phyloP scores from a whole-genome alignment of 2,888 invertebrate genomes.

The Phrixothrix hirtus region DNA sequence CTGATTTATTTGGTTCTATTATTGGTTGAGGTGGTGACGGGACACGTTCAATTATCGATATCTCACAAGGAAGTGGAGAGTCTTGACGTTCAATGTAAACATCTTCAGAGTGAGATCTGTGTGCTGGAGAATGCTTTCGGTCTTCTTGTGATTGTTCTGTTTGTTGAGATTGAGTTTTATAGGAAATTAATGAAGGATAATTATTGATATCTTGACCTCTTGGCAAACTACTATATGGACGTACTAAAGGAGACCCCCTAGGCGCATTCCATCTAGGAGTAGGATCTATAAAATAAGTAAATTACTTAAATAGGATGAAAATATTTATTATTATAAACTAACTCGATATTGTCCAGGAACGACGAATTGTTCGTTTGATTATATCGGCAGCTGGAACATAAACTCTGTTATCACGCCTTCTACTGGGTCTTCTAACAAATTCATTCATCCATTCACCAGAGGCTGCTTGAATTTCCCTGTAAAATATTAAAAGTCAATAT shows the following conservation, averaged over 20 bases:
- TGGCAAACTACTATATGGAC: conserved; percentile 65
- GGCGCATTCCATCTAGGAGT: conserved; percentile 60
- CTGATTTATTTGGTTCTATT: conserved; percentile 14
- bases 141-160: conserved; percentile 27
- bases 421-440: conserved; percentile 60
- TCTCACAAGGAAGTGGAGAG: conserved; percentile 13
- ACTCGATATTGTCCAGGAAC: conserved; percentile 77
- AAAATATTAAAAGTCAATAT: conserved; percentile 42
- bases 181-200: conserved; percentile 50
- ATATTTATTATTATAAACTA: conserved; percentile 49
- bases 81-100: conserved; percentile 43
- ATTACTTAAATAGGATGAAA: too few species aligned
- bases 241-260: conserved; percentile 61
- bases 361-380: conserved; percentile 67
- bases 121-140: conserved; percentile 36
- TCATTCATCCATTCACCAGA: conserved; percentile 73
- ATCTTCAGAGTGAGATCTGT: conserved; percentile 51
- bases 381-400: conserved; percentile 65
- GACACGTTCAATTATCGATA: conserved; percentile 1
- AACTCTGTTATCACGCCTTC: conserved; percentile 58
- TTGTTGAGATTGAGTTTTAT: conserved; percentile 35
- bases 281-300: conserved; percentile 56
- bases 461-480: conserved; percentile 69
- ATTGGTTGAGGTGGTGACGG: conserved; percentile 4
- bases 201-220: conserved; percentile 58